Conservation (phyloP, 2,113 vertebrate genomes). For the Paratilapia polleni region DNA sequence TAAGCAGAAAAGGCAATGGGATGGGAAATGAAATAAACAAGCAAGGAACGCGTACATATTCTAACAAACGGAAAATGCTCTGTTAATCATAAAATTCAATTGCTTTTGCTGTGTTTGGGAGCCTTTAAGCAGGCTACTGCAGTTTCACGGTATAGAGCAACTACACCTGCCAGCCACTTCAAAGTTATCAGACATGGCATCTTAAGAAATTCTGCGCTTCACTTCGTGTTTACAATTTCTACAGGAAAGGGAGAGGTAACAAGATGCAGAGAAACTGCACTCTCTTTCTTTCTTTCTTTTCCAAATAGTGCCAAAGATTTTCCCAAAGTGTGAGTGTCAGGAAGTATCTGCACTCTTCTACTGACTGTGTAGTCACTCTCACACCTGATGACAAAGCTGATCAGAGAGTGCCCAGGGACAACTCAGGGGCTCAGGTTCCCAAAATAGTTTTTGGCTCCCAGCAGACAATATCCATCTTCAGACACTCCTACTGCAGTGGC, state of each 20-base stretch:
- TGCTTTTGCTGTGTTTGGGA: not conserved
- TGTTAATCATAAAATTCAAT: not conserved
- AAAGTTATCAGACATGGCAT: slow-evolving; percentile 10
- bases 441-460: slow-evolving; percentile 77
- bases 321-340: slow-evolving; percentile 30
- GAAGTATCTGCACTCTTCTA: slow-evolving; percentile 20
- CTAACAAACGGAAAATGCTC: slow-evolving; percentile 29
- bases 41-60: slow-evolving; percentile 3
- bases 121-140: not conserved
- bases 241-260: not conserved
- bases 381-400: slow-evolving; percentile 73
- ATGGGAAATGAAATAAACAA: slow-evolving; percentile 53
- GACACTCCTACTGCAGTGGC: slow-evolving; percentile 64
- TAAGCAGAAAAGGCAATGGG: slow-evolving; percentile 53
- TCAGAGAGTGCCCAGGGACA: slow-evolving; percentile 69
- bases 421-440: slow-evolving; percentile 56
- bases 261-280: not conserved
- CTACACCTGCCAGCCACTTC: not conserved
- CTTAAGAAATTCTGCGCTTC: not conserved
- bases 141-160: not conserved
- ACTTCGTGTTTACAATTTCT: slow-evolving; percentile 10
- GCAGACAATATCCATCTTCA: slow-evolving; percentile 76
- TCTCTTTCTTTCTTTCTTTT: not conserved
- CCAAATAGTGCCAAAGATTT: slow-evolving; percentile 14
- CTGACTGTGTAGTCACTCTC: slow-evolving; percentile 53